Evolutionary conservation across 2,797 vertebrate species (phyloP).

Genomic region (Acestrorhynchus altus): DNA sequence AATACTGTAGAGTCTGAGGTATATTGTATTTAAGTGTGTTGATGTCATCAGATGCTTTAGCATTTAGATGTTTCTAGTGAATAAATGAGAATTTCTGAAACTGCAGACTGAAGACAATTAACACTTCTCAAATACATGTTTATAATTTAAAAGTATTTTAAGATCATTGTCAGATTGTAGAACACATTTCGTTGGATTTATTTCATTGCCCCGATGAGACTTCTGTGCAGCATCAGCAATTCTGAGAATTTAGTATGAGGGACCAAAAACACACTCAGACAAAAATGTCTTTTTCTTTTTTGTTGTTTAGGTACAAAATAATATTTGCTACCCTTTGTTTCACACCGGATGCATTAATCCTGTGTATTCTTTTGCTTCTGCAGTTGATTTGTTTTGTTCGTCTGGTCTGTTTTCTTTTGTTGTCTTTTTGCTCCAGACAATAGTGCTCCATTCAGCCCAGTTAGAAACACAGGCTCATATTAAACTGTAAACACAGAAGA

Average conservation of each 20-base stretch:
- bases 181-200: too few relatives aligned
- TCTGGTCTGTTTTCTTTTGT: conserved; percentile 2
- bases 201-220: too few relatives aligned
- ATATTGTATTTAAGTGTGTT: too few relatives aligned
- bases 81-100: too few relatives aligned
- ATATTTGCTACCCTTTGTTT: conserved; percentile 7
- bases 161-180: too few relatives aligned
- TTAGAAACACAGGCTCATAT: conserved; percentile 26
- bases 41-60: too few relatives aligned
- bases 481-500: conserved; percentile 49
- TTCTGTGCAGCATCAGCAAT: neutral
- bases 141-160: too few relatives aligned
- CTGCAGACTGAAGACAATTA: too few relatives aligned
- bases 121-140: too few relatives aligned
- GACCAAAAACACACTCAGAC: neutral
- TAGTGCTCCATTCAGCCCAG: conserved; percentile 30
- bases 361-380: conserved; percentile 10
- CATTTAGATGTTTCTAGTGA: too few relatives aligned
- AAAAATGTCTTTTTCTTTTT: neutral
- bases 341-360: neutral
- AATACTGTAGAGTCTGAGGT: too few relatives aligned
- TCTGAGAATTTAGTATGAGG: neutral
- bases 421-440: conserved; percentile 18
- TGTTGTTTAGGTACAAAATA: neutral
- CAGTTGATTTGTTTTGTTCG: conserved; percentile 29